phyloP scores from a whole-genome alignment of 2,113 vertebrate genomes.

The Melospiza melodia region DNA sequence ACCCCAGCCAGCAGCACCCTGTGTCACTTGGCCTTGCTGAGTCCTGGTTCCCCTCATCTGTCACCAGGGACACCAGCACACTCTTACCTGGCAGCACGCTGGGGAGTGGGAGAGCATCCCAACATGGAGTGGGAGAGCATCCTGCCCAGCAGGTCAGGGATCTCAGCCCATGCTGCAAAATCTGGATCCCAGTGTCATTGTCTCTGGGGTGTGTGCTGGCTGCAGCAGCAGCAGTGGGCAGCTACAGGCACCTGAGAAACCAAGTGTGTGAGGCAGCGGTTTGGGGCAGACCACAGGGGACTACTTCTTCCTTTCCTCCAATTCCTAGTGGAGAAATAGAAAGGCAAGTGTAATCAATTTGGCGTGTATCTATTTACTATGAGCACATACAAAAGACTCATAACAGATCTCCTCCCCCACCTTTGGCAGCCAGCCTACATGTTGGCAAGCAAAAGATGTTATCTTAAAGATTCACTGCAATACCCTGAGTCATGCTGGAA shows the following conservation, averaged over 20 bases:
- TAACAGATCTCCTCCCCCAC: slow-evolving; percentile 47
- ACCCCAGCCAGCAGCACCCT: background rate
- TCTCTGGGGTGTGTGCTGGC: background rate
- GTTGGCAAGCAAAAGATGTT: slow-evolving; percentile 50
- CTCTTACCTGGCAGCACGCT: background rate
- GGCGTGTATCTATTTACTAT: slow-evolving; percentile 42
- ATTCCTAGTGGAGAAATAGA: background rate
- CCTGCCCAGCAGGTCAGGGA: fast-evolving
- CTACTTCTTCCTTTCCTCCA: background rate
- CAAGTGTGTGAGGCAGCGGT: background rate
- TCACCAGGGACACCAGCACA: background rate
- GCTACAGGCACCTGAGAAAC: background rate
- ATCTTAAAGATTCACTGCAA: slow-evolving; percentile 46
- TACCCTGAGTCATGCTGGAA: slow-evolving; percentile 58
- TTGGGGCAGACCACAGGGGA: background rate
- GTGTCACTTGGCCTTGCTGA: background rate
- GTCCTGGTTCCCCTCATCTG: background rate
- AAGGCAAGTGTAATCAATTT: background rate
- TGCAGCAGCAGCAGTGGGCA: background rate
- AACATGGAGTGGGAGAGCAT: background rate
- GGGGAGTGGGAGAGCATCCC: background rate
- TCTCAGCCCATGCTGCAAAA: background rate
- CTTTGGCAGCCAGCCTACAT: slow-evolving; percentile 42
- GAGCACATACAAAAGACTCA: slow-evolving; percentile 42
- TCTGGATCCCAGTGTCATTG: fast-evolving